These are phyloP conservation scores for Apamea monoglypha DNA, from an alignment of 2,888 invertebrate species.

Conservation along the genomic window DNA sequence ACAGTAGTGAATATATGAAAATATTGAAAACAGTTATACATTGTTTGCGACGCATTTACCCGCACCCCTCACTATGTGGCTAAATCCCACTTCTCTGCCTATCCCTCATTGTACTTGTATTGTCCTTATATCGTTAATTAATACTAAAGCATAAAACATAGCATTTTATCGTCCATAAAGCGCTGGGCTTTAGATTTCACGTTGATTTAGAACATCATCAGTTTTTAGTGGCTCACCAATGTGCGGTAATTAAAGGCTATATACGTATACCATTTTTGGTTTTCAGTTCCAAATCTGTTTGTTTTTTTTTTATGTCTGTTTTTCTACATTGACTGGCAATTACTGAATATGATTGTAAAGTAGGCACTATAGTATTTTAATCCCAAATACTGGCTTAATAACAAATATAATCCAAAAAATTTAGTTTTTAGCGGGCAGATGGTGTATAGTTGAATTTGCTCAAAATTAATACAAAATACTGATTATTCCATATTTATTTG, in stretches of 20 bases:
- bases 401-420: background rate
- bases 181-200: background rate
- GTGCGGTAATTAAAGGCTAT: background rate
- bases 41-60: conserved; percentile 65
- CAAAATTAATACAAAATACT: conserved; percentile 59
- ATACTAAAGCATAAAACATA: background rate
- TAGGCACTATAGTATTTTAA: background rate
- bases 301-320: background rate
- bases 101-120: conserved; percentile 36
- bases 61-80: conserved; percentile 38
- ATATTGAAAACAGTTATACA: conserved; percentile 61
- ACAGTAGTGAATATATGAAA: conserved; percentile 63
- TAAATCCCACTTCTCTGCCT: conserved; percentile 24
- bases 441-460: conserved; percentile 65
- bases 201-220: background rate
- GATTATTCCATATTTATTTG: conserved; percentile 49
- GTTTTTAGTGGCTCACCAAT: conserved; percentile 7
- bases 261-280: conserved; percentile 29
- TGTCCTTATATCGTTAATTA: conserved; percentile 21
- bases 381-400: background rate
- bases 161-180: background rate
- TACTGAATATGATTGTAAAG: background rate
- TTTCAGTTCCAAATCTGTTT: background rate
- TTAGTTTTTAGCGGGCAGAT: conserved; percentile 54
- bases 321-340: conserved; percentile 9